Conservation (phyloP, 2,113 vertebrate genomes). For the Corythornis cristatus region DNA sequence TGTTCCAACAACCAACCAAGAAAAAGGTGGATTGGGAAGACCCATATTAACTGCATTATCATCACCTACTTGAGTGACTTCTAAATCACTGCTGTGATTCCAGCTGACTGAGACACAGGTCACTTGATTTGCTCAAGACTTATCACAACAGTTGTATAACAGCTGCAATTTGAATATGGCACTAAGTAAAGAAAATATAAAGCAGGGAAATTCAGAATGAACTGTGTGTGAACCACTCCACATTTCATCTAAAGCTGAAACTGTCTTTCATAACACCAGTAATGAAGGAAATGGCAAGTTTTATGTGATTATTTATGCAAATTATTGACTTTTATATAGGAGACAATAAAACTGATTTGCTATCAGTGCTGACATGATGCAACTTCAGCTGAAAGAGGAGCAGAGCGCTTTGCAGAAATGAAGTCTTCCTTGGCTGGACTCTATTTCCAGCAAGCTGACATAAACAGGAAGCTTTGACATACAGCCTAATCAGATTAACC, state of each 20-base stretch:
- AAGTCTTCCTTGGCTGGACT: not conserved
- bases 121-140: not conserved
- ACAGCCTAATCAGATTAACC: constrained; percentile 33
- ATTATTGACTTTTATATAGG: not conserved
- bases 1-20: not conserved
- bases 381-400: not conserved
- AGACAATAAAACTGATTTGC: not conserved
- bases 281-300: not conserved
- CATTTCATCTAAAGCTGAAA: not conserved
- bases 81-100: not conserved
- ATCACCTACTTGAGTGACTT: not conserved
- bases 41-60: not conserved
- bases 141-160: not conserved
- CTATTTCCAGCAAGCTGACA: not conserved
- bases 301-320: not conserved
- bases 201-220: not conserved
- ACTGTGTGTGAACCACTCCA: not conserved
- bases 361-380: not conserved
- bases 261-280: not conserved
- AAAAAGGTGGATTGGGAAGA: not conserved
- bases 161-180: not conserved
- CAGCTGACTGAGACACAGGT: not conserved
- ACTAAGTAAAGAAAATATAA: not conserved
- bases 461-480: constrained; percentile 10
- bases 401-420: not conserved